Base-by-base conservation (phyloP, 2,888 invertebrate genomes). In the Orthonychiurus folsomi region DNA sequence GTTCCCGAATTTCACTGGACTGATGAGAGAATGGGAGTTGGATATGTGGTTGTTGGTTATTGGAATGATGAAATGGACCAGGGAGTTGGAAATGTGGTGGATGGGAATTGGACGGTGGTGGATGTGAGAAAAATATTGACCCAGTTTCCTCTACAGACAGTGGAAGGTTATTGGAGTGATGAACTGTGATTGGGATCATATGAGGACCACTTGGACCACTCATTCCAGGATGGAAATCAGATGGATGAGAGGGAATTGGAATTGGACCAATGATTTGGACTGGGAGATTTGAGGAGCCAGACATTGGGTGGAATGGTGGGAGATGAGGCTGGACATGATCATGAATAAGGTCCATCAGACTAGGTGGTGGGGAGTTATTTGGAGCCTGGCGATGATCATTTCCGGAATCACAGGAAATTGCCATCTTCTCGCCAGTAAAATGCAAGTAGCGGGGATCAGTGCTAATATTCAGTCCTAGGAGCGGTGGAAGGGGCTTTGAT, bases 381-480 rank as follows among this genome's bases (percentile, higher is more conserved):
- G 68, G 62, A 55, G 73, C 74, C 73, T 75, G 82, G 80, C 80
- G 81, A 75, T 86, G 85, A 52, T 82, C 80, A 70, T 85, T 85
- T 65, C 89, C 90, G 73, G 88, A 89, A 76, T 91, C 89, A 76
- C 92, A 93, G 76, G 89, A 85, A 76, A 93, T 90, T 37, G 88
- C 86, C 79, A 93, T 87, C 63, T 89, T 85, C 78, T 92, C 92
- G 12, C 91, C 90, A 64, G 87, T 89, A 67, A 87, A 79, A 72
- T 83, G 84, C 70, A 86, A 84, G 75, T 84, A 83, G 73, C 85
- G 81, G 3, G 87, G 86, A 76, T 87, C 86, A 28, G 87, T 86
- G 66, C 83, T 84, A 68, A 86, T 76, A 74, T 86, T 85, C 58
- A 85, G 78, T 67, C 85, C 85, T 74, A 86, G 85, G 23, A 85